Conservation (phyloP, 2,797 vertebrate genomes). For the Dallia pectoralis region DNA sequence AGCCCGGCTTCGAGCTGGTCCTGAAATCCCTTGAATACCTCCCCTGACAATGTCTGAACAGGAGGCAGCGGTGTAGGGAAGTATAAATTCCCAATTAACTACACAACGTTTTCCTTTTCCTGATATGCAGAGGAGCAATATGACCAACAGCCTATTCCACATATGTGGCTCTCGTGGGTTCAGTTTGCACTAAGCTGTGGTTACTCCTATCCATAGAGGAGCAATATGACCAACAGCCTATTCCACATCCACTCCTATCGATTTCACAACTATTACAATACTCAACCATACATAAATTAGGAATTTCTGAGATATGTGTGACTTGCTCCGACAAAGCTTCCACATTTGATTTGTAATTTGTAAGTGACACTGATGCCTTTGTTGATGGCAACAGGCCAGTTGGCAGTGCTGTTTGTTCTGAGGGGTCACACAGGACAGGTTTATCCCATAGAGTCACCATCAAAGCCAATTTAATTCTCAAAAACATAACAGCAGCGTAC, state of each 20-base stretch:
- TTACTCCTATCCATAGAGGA: no score
- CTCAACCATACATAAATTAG: slow-evolving; percentile 17
- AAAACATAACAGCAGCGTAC: slow-evolving; percentile 14
- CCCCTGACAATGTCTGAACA: no score
- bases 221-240: no score
- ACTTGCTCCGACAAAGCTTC: slow-evolving; percentile 11
- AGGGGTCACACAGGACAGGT: slow-evolving; percentile 47
- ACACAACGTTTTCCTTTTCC: neutral
- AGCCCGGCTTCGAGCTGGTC: no score
- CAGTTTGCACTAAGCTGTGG: neutral
- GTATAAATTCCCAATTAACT: neutral
- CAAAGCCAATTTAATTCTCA: slow-evolving; percentile 24
- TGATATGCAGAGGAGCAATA: neutral
- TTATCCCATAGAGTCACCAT: slow-evolving; percentile 34
- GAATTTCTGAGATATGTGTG: slow-evolving; percentile 19
- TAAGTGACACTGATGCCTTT: neutral
- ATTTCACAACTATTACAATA: neutral
- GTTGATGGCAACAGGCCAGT: slow-evolving; percentile 43
- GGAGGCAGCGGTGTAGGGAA: no score
- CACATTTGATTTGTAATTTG: slow-evolving; percentile 19
- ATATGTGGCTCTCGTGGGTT: neutral
- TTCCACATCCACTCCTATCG: neutral
- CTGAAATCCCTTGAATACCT: no score
- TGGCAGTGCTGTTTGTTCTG: slow-evolving; percentile 44
- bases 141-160: neutral